These are phyloP conservation scores for Antitype chi DNA, from an alignment of 2,888 invertebrate genomes.

Conservation along the genomic window DNA sequence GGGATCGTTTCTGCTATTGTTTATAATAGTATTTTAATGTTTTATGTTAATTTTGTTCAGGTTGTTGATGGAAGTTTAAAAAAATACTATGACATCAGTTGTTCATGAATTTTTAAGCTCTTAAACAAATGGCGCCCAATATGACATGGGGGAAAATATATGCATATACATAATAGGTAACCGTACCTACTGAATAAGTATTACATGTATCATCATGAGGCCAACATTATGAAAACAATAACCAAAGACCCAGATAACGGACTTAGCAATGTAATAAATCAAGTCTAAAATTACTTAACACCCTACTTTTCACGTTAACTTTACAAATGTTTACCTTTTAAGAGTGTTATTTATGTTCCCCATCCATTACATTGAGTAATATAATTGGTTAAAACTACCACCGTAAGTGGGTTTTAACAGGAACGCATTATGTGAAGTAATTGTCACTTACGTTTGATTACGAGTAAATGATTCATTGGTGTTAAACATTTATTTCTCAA, in stretches of 20 bases:
- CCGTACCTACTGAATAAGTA: neutral
- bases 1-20: slow-evolving; percentile 25
- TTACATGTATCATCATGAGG: slow-evolving; percentile 10
- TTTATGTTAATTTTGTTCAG: neutral
- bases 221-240: slow-evolving; percentile 16
- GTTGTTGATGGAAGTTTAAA: neutral
- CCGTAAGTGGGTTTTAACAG: slow-evolving; percentile 17
- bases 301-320: slow-evolving; percentile 16
- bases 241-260: slow-evolving; percentile 5
- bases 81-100: neutral
- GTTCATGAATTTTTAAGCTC: neutral
- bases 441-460: slow-evolving; percentile 38
- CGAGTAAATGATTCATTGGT: slow-evolving; percentile 8
- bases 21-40: slow-evolving; percentile 6
- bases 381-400: slow-evolving; percentile 35
- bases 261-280: slow-evolving; percentile 22
- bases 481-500: neutral
- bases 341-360: slow-evolving; percentile 33
- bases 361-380: slow-evolving; percentile 51
- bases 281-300: slow-evolving; percentile 8
- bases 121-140: neutral
- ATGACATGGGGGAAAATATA: neutral
- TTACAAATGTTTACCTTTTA: slow-evolving; percentile 33
- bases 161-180: neutral
- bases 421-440: slow-evolving; percentile 22